A percentile compares a stretch with the other conserved stretches of the same genome.
phyloP scores from a whole-genome alignment of 2,888 invertebrate genomes.

The Pyrrhosoma nymphula region DNA sequence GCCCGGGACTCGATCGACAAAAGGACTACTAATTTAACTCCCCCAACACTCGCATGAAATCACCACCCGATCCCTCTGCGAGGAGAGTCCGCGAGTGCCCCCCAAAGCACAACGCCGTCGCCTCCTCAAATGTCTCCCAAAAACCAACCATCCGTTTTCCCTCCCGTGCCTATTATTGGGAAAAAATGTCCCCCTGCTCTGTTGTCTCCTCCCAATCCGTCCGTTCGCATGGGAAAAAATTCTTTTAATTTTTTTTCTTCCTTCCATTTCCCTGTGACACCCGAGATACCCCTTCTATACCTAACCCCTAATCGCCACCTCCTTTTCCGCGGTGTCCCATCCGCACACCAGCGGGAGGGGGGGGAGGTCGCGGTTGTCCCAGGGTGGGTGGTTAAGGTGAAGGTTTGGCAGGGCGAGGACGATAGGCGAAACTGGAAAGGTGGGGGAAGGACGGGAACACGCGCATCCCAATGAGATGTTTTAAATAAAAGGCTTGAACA shows the following conservation, averaged over 20 bases:
- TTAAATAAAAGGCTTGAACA: conserved; percentile 12
- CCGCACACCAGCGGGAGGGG: not conserved
- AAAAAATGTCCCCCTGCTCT: not conserved
- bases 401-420: not conserved
- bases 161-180: conserved; percentile 28
- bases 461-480: conserved; percentile 26
- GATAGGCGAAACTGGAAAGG: not conserved
- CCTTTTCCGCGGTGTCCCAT: not conserved
- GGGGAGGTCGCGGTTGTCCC: not conserved
- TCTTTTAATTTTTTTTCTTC: not conserved
- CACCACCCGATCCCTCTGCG: not conserved
- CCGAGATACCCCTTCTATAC: not conserved
- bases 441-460: not conserved
- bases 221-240: not conserved
- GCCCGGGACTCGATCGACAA: conserved; percentile 4
- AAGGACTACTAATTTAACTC: conserved; percentile 25
- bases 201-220: not conserved
- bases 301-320: conserved; percentile 9
- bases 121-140: conserved; percentile 2
- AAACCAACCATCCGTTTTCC: not conserved
- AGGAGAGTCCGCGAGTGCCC: not conserved
- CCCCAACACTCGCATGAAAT: not conserved
- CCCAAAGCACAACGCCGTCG: not conserved
- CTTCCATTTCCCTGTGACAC: not conserved
- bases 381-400: not conserved